These are phyloP conservation scores for Daktulosphaira vitifoliae DNA, from an alignment of 1,140 invertebrate species.

Conservation along the genomic window DNA sequence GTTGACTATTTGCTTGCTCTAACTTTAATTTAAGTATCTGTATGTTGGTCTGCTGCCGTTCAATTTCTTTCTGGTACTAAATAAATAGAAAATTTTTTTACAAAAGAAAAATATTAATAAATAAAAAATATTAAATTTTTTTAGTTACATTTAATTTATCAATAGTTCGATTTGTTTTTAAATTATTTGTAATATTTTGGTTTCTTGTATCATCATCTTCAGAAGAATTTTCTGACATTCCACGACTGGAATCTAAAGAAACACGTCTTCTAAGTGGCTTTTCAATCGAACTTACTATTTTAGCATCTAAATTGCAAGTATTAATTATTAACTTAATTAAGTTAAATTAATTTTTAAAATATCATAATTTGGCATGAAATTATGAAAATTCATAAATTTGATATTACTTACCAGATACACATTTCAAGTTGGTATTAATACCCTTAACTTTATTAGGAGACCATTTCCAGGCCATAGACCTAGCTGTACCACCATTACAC, in stretches of 20 bases:
- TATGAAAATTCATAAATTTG: too few species aligned
- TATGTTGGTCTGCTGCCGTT: conserved; percentile 64
- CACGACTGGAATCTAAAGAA: conserved; percentile 23
- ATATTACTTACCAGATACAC: neutral
- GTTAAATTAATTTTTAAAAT: too few species aligned
- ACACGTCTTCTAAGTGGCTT: conserved; percentile 13
- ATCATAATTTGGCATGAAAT: too few species aligned
- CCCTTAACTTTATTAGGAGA: conserved; percentile 20
- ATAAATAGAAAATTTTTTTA: conserved; percentile 32
- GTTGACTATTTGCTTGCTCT: conserved; percentile 48
- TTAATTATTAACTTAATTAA: too few species aligned
- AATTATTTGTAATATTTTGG: conserved; percentile 24
- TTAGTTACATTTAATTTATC: conserved; percentile 2
- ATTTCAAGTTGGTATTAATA: conserved; percentile 11
- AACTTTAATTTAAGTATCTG: conserved; percentile 59
- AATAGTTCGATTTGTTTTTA: conserved; percentile 1
- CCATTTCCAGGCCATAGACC: conserved; percentile 34
- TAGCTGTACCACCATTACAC: conserved; percentile 34
- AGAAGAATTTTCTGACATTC: conserved; percentile 25
- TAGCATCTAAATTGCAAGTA: neutral
- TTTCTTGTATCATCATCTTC: conserved; percentile 24
- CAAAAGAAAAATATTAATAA: neutral
- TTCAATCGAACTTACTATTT: conserved; percentile 1
- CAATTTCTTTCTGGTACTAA: conserved; percentile 67
- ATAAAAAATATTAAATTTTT: neutral